Base-by-base conservation (phyloP, 2,888 invertebrate species). In the Agrilus mali region DNA sequence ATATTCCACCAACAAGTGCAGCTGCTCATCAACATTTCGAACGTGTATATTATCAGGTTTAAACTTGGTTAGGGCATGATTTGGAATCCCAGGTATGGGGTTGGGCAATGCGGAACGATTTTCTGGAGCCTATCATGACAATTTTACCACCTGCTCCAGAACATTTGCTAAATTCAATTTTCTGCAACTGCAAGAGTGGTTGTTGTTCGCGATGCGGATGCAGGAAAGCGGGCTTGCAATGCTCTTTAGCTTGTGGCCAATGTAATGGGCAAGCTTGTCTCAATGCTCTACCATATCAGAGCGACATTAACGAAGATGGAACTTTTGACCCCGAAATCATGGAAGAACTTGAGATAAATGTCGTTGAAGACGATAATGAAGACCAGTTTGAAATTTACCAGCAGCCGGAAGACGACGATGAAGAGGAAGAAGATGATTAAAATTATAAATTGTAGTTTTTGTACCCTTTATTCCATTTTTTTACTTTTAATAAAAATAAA, bases 1-100 rank as follows among this genome's bases (percentile, higher is more conserved):
- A 39, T 49, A 49, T 62, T 57, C 58, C 56, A 55, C 59, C 58
- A 52, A 61, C 55, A 52, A 54, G 52, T 57, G 54, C 53, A 51
- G 58, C 56, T 45, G 54, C 55, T 52, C 55, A 51, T 47, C 60
- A 59, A 56, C 57, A 59, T 44, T 45, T 55, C 40, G 55, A 58
- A 22, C 52, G 52, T 44, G 55, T 56, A 12, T 52, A 53, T 36
- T 49, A 48, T 38, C 50, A 55, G 44, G 42, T 52, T 45, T 53
- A 55, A 50, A 55, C 41, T 36, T 54, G 48, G 51, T 46, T 51
- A 54, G 50, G 55, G 36, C 17, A 51, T 42, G 49, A 55, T 47
- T 51, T 54, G 40, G 43, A 54, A 44, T 50, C 47, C 38, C 44
- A 54, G 39, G 47, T 42, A 49, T 52, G 50, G 50, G 52, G 51